Base-by-base conservation (phyloP, 2,797 vertebrate species). In the Phalanger gymnotis region DNA sequence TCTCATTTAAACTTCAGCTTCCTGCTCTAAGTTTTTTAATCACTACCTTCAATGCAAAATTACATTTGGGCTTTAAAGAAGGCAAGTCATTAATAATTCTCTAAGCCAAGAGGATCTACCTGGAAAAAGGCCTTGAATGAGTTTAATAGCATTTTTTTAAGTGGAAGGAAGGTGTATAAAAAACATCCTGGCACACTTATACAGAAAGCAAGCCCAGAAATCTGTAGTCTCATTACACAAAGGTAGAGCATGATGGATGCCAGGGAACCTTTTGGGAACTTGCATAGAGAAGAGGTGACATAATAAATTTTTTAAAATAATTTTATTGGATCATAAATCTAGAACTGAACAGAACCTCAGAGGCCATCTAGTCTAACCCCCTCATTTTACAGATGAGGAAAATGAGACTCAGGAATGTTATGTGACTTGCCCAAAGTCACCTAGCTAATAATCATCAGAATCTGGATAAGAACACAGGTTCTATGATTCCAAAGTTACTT, bases 11-110 rank as follows among this genome's bases (percentile, higher is more conserved):
- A 96, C 96, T 95, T 92, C 94, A 95, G 55, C 90, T 96, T 97
- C 97, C 95, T 95, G 95, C 73, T 94, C 54, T 96, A 95, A 98
- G 92, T 97, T 97, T 87, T 93, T 97, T 97, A 98, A 98, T 96
- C 81, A 97, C 91, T 96, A 96, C 94, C 93, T 97, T 96, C 95
- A 81, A 93, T 96, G 94, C 95, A 92, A 97, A 97, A 94, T 90
- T 81, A 87, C 91, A 95, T 92, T 97, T 61, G 73, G 14, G 94
- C 92, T 97, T 97, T 96, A 95, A 95, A 97, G 90, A 90, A 96
- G 55, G 91, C 56, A 95, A 96, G 73, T 5, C 93, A 95, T 93
- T 47, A 52, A 97, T 58, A 27, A 94, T 66, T 91, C 94, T 96
- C 14, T 90, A 95, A 92, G 92, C 53, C 47, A 91, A 97, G 90